A percentile compares a stretch with the other conserved stretches of the same genome.
These are phyloP conservation scores for Pseudomyrmex concolor DNA, from an alignment of 1,140 invertebrate species.

Conservation along the genomic window DNA sequence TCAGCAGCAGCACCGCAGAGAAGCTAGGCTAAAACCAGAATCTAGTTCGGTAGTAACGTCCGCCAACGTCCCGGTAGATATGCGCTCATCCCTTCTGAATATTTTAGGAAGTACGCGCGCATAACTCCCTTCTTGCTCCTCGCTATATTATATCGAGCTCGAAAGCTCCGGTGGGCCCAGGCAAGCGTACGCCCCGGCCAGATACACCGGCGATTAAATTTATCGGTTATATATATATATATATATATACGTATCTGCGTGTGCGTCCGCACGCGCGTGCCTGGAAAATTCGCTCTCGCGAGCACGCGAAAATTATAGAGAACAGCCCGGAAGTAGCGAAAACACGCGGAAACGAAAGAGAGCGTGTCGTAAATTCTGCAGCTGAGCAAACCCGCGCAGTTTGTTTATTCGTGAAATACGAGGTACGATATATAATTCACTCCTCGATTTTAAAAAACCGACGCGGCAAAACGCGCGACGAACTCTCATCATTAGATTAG, in stretches of 20 bases:
- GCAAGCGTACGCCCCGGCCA: background rate
- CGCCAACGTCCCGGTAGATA: conserved; percentile 24
- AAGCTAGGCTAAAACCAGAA: conserved; percentile 49
- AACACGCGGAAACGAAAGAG: conserved; percentile 11
- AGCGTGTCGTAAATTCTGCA: background rate
- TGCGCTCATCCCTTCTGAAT: conserved; percentile 53
- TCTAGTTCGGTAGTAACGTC: conserved; percentile 34
- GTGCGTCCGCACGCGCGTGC: background rate
- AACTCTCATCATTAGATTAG: background rate
- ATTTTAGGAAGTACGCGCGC: conserved; percentile 52
- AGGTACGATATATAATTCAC: background rate
- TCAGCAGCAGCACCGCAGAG: conserved; percentile 14
- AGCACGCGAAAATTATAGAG: conserved; percentile 29
- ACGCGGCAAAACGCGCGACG: background rate
- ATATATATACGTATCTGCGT: background rate
- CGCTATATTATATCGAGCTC: conserved; percentile 37
- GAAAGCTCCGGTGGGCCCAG: conserved; percentile 22
- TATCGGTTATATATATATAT: background rate
- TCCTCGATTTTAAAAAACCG: background rate
- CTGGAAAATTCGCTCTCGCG: background rate
- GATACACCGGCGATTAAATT: conserved; percentile 37
- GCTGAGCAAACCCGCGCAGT: background rate
- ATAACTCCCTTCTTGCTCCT: conserved; percentile 3
- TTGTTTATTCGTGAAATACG: background rate
- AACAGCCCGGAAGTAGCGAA: background rate